Conservation (phyloP, 2,113 vertebrate genomes). For the Columbina picui region DNA sequence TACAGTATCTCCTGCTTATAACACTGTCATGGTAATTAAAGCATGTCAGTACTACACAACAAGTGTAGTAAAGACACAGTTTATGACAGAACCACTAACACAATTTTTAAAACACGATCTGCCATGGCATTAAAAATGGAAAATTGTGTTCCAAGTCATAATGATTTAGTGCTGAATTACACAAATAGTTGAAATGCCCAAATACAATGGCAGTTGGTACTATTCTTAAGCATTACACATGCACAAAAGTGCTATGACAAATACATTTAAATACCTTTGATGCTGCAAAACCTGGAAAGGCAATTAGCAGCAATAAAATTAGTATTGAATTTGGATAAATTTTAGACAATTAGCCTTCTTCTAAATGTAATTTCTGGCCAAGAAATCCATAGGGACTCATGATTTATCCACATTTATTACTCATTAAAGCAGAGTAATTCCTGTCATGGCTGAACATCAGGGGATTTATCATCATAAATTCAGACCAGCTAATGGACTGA, state of each 20-base stretch:
- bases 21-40: slow-evolving; percentile 32
- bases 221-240: slow-evolving; percentile 3
- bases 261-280: slow-evolving; percentile 75
- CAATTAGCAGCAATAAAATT: slow-evolving; percentile 82
- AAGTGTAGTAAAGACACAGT: not conserved
- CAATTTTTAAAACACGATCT: slow-evolving; percentile 38
- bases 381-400: slow-evolving; percentile 80
- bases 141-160: slow-evolving; percentile 47
- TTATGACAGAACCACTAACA: slow-evolving; percentile 22
- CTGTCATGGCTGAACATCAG: slow-evolving; percentile 82
- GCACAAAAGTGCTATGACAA: slow-evolving; percentile 59
- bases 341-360: slow-evolving; percentile 83
- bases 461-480: slow-evolving; percentile 84
- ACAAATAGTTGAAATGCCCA: slow-evolving; percentile 61
- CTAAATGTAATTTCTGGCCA: slow-evolving; percentile 83
- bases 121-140: slow-evolving; percentile 29
- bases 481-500: slow-evolving; percentile 80
- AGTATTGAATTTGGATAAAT: slow-evolving; percentile 87
- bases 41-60: slow-evolving; percentile 18
- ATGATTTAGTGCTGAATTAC: slow-evolving; percentile 60
- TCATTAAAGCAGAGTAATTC: slow-evolving; percentile 85
- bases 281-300: slow-evolving; percentile 76
- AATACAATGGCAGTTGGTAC: not conserved
- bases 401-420: slow-evolving; percentile 84
- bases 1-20: not conserved